phyloP scores from a whole-genome alignment of 1,140 invertebrate species.

The Cyrtorhinus lividipennis region DNA sequence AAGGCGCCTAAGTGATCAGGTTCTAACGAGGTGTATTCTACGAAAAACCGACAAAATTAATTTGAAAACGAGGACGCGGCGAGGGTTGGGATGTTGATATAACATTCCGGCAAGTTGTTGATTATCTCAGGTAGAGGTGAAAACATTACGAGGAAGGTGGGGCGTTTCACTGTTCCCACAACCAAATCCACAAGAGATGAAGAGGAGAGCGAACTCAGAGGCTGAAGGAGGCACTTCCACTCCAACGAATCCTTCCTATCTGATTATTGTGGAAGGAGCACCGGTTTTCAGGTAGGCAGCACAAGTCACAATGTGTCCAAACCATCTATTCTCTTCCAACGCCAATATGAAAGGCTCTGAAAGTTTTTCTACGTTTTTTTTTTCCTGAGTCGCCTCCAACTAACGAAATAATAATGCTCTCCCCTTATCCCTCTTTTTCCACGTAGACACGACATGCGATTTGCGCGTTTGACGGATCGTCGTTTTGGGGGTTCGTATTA shows the following conservation, averaged over 20 bases:
- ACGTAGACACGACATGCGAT: too few relatives aligned
- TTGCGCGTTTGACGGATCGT: too few relatives aligned
- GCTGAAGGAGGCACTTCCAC: not conserved
- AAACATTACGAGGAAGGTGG: too few relatives aligned
- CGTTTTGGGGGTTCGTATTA: too few relatives aligned
- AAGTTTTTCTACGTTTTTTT: not conserved
- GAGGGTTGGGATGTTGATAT: not conserved
- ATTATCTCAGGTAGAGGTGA: slow-evolving; percentile 5
- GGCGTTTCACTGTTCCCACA: too few relatives aligned
- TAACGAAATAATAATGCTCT: too few relatives aligned
- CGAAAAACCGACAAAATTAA: too few relatives aligned
- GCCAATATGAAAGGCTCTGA: not conserved
- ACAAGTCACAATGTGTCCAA: slow-evolving; percentile 9
- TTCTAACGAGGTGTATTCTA: too few relatives aligned
- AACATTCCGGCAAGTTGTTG: not conserved
- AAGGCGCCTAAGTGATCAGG: too few relatives aligned
- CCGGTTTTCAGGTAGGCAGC: slow-evolving; percentile 5
- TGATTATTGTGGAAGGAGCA: not conserved
- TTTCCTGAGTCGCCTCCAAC: too few relatives aligned
- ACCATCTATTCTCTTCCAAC: slow-evolving; percentile 3
- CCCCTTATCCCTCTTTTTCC: too few relatives aligned
- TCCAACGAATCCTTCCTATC: not conserved
- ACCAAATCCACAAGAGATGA: not conserved
- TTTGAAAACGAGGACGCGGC: too few relatives aligned
- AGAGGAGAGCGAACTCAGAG: not conserved